Conservation (phyloP, 1,140 invertebrate genomes). For the Drosophila nebulosa region DNA sequence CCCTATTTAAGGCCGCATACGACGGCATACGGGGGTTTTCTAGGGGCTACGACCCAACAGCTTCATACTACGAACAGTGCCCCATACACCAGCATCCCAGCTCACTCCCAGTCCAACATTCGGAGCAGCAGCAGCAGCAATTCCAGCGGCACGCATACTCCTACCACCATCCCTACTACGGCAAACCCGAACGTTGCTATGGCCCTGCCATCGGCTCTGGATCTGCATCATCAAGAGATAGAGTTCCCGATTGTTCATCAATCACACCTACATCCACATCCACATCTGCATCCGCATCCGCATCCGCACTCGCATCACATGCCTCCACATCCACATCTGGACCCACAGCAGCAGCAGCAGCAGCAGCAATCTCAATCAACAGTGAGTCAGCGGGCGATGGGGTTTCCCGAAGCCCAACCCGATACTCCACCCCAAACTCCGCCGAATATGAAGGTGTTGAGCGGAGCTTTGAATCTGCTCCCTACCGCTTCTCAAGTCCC, state of each 20-base stretch:
- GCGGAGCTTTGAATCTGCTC: constrained; percentile 84
- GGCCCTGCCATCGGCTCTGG: constrained; percentile 12
- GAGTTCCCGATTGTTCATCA: constrained; percentile 33
- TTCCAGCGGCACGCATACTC: constrained; percentile 59
- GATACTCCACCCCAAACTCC: constrained; percentile 95
- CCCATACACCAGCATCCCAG: constrained; percentile 63
- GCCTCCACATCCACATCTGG: constrained; percentile 13
- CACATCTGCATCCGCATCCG: background rate
- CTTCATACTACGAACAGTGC: constrained; percentile 75
- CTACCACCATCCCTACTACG: constrained; percentile 78
- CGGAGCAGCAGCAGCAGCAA: constrained; percentile 38
- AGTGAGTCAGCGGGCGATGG: constrained; percentile 83
- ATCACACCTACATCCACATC: constrained; percentile 31
- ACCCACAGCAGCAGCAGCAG: constrained; percentile 42
- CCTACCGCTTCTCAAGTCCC: constrained; percentile 82
- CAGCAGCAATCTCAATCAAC: constrained; percentile 61
- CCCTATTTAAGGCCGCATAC: constrained; percentile 81
- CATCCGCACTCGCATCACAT: constrained; percentile 14
- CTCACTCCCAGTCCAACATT: constrained; percentile 31
- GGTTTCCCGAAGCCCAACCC: constrained; percentile 93
- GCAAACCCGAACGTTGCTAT: constrained; percentile 44
- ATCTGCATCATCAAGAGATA: constrained; percentile 3
- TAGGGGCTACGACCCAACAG: constrained; percentile 81
- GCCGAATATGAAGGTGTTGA: constrained; percentile 93
- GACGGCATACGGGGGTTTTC: constrained; percentile 82